Evolutionary conservation across 2,888 invertebrate species (phyloP), one percentile per base, ranked within the genome.

Genomic region (Eupithecia centaureata): DNA sequence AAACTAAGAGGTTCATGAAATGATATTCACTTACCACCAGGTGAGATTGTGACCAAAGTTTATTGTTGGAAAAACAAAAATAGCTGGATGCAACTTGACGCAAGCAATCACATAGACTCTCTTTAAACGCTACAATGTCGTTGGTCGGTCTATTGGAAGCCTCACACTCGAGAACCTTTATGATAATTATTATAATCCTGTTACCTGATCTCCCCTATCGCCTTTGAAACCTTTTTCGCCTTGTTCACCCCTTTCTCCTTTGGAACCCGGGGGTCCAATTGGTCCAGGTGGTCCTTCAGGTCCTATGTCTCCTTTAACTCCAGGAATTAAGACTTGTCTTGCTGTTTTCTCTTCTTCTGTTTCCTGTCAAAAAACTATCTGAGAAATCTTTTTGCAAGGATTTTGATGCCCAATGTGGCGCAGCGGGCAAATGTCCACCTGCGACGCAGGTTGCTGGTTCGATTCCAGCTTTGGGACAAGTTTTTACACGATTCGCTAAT

Each of bases 211-310:
- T 52, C 94, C 95, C 68, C 89, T 83, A 27, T 91, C 88, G 67
- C 96, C 96, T 73, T 85, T 79, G 0, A 85, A 74, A 28, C 96
- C 96, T 73, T 85, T 86, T 30, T 91, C 75, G 12, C 87, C 88
- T 25, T 63, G 76, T 61, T 78, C 91, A 59, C 96, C 96, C 75
- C 94, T 95, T 0, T 81, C 77, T 28, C 96, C 96, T 65, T 87
- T 88, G 0, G 75, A 73, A 0, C 96, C 97, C 68, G 89, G 84
- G 0, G 71, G 66, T 18, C 97, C 97, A 4, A 91, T 82, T 51
- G 86, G 83, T 10, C 97, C 97, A 0, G 76, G 78, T 27, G 82
- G 84, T 22, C 90, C 90, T 27, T 76, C 62, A 0, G 83, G 85
- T 1, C 89, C 89, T 0, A 22, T 68, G 0, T 83, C 85, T n/a